Conservation (phyloP, 2,797 vertebrate species). For the Myotis myotis region DNA sequence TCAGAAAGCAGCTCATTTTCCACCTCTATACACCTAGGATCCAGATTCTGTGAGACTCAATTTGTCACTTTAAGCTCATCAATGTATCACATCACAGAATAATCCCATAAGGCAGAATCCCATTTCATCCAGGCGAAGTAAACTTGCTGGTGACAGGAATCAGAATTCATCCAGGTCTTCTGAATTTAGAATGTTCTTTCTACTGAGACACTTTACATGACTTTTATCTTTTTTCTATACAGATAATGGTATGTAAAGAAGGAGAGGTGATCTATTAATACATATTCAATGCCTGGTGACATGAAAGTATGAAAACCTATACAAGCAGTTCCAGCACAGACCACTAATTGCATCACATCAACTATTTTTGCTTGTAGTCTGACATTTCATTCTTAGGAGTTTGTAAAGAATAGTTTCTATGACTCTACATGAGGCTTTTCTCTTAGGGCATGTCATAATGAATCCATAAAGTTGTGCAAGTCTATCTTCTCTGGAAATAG, state of each 20-base stretch:
- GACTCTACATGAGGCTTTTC: background rate
- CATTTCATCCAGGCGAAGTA: background rate
- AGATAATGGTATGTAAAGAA: background rate
- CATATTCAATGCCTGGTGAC: background rate
- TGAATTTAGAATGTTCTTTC: conserved; percentile 15
- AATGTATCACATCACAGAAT: background rate
- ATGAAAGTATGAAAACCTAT: background rate
- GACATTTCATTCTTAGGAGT: conserved; percentile 24
- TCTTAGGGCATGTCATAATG: background rate
- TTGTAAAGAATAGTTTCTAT: conserved; percentile 2
- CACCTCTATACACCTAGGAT: background rate
- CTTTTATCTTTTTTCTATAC: background rate
- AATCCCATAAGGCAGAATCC: background rate
- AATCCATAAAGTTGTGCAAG: background rate
- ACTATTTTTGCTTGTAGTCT: background rate
- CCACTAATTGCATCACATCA: background rate
- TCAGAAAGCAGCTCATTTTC: conserved; percentile 21
- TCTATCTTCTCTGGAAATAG: conserved; percentile 6
- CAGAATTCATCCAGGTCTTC: background rate
- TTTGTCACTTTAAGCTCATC: conserved; percentile 12
- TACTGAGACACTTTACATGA: background rate
- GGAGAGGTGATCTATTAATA: background rate
- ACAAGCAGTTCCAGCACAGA: background rate
- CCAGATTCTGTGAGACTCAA: background rate
- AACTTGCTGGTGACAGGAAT: background rate